Evolutionary conservation across 2,888 invertebrate species (phyloP), one percentile per base, ranked within the genome.

Genomic region (Euplagia quadripunctaria): DNA sequence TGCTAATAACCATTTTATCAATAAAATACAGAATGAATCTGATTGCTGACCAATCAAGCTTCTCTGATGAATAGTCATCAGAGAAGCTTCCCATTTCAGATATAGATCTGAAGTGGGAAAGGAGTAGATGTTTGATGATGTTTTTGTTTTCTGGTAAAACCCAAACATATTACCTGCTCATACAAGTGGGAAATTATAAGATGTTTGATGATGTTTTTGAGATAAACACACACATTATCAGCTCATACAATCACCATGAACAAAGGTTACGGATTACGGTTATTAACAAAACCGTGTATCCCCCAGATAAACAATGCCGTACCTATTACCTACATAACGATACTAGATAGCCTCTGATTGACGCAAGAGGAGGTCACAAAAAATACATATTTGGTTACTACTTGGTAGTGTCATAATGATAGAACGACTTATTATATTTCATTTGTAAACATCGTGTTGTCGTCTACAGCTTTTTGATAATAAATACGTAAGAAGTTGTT

Each of bases 331-430:
- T 51, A 78, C 77, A 64, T 75, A 73, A 85, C 81, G 64, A 74
- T 73, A 79, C 70, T 73, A 73, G 91, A 91, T 91, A 92, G 87
- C 90, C 90, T 90, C 76, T 84, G 77, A 84, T 86, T 92, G 91
- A 92, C 92, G 91, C 78, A 89, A 87, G 68, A 74, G 81, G 73
- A 85, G 91, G 89, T 92, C 89, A 89, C 77, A 79, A 85, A 87
- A 86, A 82, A 81, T 79, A 61, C 46, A 69, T 61, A 82, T 87
- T 88, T 84, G 77, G 88, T 85, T 85, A 82, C 81, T 79, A 67
- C 9, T 52, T 63, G 7, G 43, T 61, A 82, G 79, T 66, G 71
- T 55, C 49, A 80, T 77, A 77, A 72, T 74, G 80, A 76, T 77
- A 66, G 75, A 72, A 77, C 79, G 84, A 84, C 81, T 85, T 82